phyloP scores from a whole-genome alignment of 2,888 invertebrate species.

The Acronicta psi region DNA sequence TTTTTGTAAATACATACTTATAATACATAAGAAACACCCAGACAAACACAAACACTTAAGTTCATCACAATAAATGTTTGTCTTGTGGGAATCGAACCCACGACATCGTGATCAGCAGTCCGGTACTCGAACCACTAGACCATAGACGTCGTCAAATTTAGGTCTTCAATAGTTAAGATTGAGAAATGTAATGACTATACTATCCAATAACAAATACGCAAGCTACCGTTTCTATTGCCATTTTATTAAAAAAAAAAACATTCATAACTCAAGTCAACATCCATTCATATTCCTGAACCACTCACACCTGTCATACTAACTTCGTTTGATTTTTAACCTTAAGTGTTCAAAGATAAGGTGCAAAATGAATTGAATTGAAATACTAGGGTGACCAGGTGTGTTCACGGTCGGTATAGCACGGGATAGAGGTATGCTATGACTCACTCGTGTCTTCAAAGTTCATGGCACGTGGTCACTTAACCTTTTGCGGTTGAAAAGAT shows the following conservation, averaged over 20 bases:
- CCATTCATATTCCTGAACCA: constrained; percentile 58
- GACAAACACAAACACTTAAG: too few species aligned
- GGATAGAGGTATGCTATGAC: constrained; percentile 68
- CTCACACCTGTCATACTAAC: constrained; percentile 66
- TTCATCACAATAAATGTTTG: too few species aligned
- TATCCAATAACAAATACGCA: neutral
- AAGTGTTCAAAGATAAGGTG: neutral
- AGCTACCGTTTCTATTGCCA: constrained; percentile 5
- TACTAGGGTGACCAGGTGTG: constrained; percentile 73
- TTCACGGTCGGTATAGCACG: constrained; percentile 78
- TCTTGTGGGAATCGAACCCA: too few species aligned
- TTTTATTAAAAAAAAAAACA: constrained; percentile 11
- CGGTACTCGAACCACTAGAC: too few species aligned
- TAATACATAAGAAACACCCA: too few species aligned
- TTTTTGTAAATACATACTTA: too few species aligned
- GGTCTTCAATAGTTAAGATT: too few species aligned
- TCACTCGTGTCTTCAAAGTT: constrained; percentile 73
- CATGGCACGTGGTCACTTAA: constrained; percentile 75
- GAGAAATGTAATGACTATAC: neutral
- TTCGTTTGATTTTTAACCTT: constrained; percentile 20
- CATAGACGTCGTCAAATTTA: too few species aligned
- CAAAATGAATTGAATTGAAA: constrained; percentile 7
- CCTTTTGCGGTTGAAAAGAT: constrained; percentile 62
- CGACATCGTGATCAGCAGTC: too few species aligned
- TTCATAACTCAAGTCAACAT: constrained; percentile 20